Conservation (phyloP, 1,140 invertebrate genomes). For the Pseudomyrmex pallidus region DNA sequence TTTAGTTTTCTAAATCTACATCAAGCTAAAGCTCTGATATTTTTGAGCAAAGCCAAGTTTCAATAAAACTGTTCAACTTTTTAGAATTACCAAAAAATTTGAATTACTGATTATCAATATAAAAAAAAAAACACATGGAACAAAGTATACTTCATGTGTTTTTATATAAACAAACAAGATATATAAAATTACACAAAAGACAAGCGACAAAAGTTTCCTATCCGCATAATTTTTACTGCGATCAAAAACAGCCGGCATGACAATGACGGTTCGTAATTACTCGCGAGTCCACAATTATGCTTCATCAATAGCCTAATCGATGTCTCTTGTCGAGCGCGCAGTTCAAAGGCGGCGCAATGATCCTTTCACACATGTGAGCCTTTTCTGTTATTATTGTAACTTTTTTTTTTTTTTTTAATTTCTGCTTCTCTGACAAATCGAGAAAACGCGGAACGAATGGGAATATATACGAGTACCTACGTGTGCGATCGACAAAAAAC, state of each 20-base stretch:
- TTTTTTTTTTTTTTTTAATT: too few relatives aligned
- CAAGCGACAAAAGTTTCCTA: background rate
- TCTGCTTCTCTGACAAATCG: background rate
- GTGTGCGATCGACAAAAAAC: background rate
- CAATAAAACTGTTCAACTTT: background rate
- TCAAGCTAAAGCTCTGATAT: background rate
- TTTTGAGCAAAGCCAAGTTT: background rate
- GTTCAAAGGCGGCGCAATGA: constrained; percentile 50
- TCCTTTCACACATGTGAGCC: background rate
- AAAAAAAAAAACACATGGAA: too few relatives aligned
- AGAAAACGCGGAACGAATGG: background rate
- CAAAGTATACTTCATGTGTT: too few relatives aligned
- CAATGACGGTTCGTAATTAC: constrained; percentile 36
- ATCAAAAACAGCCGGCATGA: background rate
- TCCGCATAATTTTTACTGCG: constrained; percentile 28
- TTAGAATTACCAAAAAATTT: too few relatives aligned
- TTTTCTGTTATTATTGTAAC: constrained; percentile 22
- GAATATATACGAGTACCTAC: background rate
- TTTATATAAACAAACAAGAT: too few relatives aligned
- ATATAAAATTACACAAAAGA: too few relatives aligned
- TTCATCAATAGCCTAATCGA: constrained; percentile 51
- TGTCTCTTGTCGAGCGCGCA: constrained; percentile 41
- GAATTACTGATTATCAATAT: too few relatives aligned
- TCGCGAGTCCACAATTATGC: constrained; percentile 30
- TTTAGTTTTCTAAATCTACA: background rate